These are phyloP conservation scores for Oreochromis spilurus DNA, from an alignment of 2,113 vertebrate species.

Conservation along the genomic window DNA sequence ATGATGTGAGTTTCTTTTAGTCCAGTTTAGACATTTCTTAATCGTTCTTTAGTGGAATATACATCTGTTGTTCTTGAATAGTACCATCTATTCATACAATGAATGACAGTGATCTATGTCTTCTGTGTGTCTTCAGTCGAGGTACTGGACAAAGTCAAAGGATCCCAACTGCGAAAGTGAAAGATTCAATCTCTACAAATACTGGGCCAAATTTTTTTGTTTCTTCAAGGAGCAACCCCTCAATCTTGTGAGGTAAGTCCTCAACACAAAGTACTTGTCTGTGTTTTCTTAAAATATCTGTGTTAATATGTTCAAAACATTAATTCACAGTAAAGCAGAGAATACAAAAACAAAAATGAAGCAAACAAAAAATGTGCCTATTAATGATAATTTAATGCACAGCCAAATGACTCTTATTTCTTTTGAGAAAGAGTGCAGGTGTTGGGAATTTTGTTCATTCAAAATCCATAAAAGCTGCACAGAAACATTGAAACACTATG, in stretches of 20 bases:
- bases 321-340: neutral
- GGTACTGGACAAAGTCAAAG: conserved; percentile 84
- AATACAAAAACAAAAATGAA: neutral
- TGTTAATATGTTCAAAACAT: neutral
- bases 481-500: neutral
- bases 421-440: neutral
- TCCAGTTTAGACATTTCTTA: neutral
- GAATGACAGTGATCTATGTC: neutral
- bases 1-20: conserved; percentile 80
- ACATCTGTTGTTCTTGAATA: neutral
- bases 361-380: neutral
- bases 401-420: neutral
- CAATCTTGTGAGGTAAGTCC: conserved; percentile 82
- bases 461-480: neutral
- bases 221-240: conserved; percentile 97
- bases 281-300: neutral
- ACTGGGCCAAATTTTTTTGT: conserved; percentile 85
- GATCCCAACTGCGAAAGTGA: conserved; percentile 81
- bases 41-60: neutral
- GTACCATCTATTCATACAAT: neutral
- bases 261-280: neutral
- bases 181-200: conserved; percentile 77
- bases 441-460: neutral
- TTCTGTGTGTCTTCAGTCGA: conserved; percentile 71
- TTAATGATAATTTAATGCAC: neutral